Conservation (phyloP, 1,140 invertebrate species). For the Eupeodes corollae region DNA sequence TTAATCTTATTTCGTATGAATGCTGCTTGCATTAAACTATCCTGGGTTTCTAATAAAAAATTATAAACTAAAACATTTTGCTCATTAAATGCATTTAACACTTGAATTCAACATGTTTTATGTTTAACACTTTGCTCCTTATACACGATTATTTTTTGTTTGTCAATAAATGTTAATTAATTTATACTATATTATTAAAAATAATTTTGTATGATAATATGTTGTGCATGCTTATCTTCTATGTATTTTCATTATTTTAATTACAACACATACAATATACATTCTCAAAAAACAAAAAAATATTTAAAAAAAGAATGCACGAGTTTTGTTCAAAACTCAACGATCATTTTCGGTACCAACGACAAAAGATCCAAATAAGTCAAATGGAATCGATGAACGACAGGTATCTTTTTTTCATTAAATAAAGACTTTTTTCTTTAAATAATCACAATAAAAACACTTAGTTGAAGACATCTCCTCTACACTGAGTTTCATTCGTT, state of each 20-base stretch:
- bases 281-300: not conserved
- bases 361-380: slow-evolving; percentile 54
- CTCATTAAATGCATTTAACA: not conserved
- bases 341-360: slow-evolving; percentile 83
- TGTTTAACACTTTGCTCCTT: too few relatives aligned
- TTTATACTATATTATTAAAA: not conserved
- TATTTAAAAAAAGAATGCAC: slow-evolving; percentile 39
- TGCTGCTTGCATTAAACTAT: slow-evolving; percentile 1
- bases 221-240: not conserved
- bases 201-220: not conserved
- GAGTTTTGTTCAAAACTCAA: slow-evolving; percentile 81
- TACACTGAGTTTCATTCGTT: too few relatives aligned
- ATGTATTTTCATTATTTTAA: not conserved
- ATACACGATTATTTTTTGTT: too few relatives aligned
- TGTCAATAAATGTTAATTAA: too few relatives aligned
- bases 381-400: slow-evolving; percentile 42
- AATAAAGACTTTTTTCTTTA: not conserved
- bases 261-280: not conserved
- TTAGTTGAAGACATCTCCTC: too few relatives aligned
- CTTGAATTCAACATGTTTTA: too few relatives aligned
- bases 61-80: not conserved
- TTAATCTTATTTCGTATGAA: not conserved
- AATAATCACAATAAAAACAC: too few relatives aligned
- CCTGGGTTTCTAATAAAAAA: slow-evolving; percentile 1
- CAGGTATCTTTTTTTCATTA: slow-evolving; percentile 22